Evolutionary conservation across 2,888 invertebrate species (phyloP).

Genomic region (Cancer borealis): DNA sequence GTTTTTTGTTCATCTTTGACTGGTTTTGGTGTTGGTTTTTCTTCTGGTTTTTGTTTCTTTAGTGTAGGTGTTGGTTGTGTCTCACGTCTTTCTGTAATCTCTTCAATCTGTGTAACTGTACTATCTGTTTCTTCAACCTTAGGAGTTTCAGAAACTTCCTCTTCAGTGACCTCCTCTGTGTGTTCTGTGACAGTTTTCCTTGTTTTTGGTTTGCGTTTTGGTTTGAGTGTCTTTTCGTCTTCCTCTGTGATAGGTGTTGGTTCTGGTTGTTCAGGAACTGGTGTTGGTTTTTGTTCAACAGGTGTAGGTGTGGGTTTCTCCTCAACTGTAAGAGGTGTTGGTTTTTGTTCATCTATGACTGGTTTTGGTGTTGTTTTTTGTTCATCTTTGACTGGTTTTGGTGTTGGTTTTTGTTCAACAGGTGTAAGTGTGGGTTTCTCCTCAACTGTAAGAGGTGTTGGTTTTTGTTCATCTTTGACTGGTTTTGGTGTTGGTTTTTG

Average conservation of each 20-base stretch:
- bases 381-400: not conserved
- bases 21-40: constrained; percentile 42
- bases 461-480: not conserved
- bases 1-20: not conserved
- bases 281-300: constrained; percentile 47
- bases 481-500: constrained; percentile 33
- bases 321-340: not conserved
- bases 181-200: constrained; percentile 24
- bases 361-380: not conserved
- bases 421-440: no score
- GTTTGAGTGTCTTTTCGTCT: constrained; percentile 2
- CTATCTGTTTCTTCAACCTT: not conserved
- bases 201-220: constrained; percentile 18
- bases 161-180: not conserved
- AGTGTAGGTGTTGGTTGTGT: constrained; percentile 23
- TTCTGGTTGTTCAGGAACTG: not conserved
- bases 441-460: no score
- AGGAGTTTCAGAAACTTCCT: not conserved
- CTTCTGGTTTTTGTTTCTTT: constrained; percentile 43
- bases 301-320: not conserved
- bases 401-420: not conserved
- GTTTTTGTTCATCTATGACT: not conserved
- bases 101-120: not conserved
- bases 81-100: constrained; percentile 3
- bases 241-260: constrained; percentile 18